Conservation (phyloP, 2,113 vertebrate species). For the Leptobrachium ailaonicum region DNA sequence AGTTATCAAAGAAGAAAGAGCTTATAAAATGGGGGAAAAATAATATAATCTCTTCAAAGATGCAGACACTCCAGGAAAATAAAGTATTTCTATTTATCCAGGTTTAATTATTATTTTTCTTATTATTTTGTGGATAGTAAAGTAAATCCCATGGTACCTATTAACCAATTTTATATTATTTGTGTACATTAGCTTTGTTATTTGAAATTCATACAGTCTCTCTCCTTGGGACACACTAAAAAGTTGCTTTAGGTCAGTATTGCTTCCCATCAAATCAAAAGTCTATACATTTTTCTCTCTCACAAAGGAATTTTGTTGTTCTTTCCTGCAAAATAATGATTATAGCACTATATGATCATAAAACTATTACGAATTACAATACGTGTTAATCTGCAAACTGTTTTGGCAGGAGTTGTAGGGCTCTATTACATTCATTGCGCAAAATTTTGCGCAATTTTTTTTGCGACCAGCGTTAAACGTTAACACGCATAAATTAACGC, state of each 20-base stretch:
- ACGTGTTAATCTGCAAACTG: not conserved
- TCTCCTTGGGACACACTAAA: too few species aligned
- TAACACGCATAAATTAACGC: too few species aligned
- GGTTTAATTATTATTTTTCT: not conserved
- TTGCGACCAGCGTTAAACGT: too few species aligned
- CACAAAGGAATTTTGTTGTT: not conserved
- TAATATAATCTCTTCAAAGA: slow-evolving; percentile 8
- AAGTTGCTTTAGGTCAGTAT: not conserved
- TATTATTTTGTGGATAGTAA: not conserved
- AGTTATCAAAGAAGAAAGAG: slow-evolving; percentile 1
- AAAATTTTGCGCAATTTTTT: too few species aligned
- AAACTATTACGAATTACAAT: not conserved
- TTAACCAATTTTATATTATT: not conserved
- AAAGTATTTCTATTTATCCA: slow-evolving; percentile 6
- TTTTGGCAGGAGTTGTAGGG: not conserved
- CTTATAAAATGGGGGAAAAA: not conserved
- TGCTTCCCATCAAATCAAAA: not conserved
- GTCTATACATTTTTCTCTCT: not conserved
- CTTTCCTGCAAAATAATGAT: not conserved
- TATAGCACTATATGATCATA: not conserved
- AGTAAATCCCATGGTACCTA: too few species aligned
- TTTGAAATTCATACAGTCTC: not conserved
- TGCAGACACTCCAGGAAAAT: not conserved
- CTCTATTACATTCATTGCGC: not conserved
- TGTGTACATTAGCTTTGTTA: not conserved